These are phyloP conservation scores for Zosterops japonicus DNA, from an alignment of 2,113 vertebrate species.

Conservation along the genomic window DNA sequence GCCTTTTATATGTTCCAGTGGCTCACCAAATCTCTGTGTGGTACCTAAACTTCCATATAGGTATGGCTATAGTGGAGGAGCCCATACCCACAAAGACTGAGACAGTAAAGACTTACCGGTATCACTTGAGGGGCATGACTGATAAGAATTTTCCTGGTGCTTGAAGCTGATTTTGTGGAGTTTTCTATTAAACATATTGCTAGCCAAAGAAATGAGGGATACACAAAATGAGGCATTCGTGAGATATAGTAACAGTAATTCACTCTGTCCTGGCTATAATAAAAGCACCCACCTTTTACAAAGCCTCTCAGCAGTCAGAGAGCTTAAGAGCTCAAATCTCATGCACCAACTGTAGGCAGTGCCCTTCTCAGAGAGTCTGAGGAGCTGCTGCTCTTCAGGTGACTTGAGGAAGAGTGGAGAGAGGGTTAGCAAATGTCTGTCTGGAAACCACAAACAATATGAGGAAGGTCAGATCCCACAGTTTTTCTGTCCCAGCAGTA, in stretches of 20 bases:
- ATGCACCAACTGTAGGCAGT: neutral
- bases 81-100: neutral
- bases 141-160: neutral
- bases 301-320: neutral
- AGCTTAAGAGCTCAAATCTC: neutral
- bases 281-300: neutral
- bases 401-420: neutral
- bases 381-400: neutral
- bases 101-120: neutral
- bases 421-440: neutral
- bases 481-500: neutral
- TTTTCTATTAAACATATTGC: neutral
- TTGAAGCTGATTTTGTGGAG: neutral
- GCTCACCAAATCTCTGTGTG: neutral
- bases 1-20: rapidly evolving
- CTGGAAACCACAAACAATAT: neutral
- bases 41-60: neutral
- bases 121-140: neutral
- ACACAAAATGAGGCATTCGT: neutral
- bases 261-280: neutral
- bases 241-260: neutral
- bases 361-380: neutral
- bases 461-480: neutral
- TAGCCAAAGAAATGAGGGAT: neutral
- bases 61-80: neutral